Evolutionary conservation across 2,797 vertebrate species (phyloP).

Genomic region (Poeciliopsis turneri): DNA sequence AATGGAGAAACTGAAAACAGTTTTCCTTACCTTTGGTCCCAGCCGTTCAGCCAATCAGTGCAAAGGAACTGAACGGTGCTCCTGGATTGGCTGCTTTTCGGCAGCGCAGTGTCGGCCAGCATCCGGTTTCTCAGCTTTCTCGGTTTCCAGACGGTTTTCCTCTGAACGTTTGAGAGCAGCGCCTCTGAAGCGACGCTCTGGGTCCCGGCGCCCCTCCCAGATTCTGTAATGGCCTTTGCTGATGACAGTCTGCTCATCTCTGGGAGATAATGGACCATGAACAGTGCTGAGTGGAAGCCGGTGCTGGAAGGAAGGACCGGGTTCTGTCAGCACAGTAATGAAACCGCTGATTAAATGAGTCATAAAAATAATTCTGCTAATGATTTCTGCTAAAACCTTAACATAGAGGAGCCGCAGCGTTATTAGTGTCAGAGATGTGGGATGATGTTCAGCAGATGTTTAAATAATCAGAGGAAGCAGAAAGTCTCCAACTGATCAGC

Average conservation of each 20-base stretch:
- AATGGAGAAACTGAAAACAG: no score
- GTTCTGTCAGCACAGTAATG: conserved; percentile 2
- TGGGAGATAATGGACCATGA: conserved; percentile 20
- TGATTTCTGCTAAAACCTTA: neutral
- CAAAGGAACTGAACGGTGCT: no score
- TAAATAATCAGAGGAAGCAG: neutral
- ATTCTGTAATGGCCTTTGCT: neutral
- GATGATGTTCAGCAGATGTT: conserved; percentile 1
- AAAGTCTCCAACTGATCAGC: neutral
- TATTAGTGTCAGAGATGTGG: neutral
- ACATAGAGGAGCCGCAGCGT: neutral
- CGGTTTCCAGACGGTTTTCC: no score
- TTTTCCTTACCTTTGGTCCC: no score
- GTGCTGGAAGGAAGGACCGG: neutral
- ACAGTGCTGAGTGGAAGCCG: conserved; percentile 15
- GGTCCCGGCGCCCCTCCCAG: neutral
- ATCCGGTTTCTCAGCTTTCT: no score
- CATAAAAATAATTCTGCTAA: conserved; percentile 8
- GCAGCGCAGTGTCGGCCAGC: no score
- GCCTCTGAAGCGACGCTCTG: neutral
- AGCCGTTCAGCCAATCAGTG: no score
- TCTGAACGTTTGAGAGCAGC: no score
- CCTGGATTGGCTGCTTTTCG: no score
- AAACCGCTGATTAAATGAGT: neutral
- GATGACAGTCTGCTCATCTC: conserved; percentile 39